phyloP scores from a whole-genome alignment of 2,797 vertebrate species.

The Squalus acanthias region DNA sequence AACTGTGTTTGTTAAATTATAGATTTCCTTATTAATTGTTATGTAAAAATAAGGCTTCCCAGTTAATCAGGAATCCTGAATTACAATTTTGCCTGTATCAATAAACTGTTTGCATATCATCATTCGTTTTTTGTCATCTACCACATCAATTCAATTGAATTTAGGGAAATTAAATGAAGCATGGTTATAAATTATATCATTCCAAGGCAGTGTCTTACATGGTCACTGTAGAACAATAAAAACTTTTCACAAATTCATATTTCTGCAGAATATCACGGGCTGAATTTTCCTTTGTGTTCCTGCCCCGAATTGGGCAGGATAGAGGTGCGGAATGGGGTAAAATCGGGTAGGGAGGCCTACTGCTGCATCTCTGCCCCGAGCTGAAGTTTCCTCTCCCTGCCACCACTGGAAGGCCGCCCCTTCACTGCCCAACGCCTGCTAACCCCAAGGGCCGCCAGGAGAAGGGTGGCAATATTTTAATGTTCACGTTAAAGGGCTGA shows the following conservation, averaged over 20 bases:
- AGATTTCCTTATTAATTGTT: not conserved
- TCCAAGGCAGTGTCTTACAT: not conserved
- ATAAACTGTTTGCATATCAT: conserved; percentile 10
- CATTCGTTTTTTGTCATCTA: conserved; percentile 17
- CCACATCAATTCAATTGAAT: conserved; percentile 31
- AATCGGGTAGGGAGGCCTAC: not conserved
- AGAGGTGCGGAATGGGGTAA: not conserved
- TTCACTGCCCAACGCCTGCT: not conserved
- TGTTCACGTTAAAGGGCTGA: not conserved
- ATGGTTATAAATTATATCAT: conserved; percentile 17
- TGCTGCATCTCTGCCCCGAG: not conserved
- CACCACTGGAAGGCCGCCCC: not conserved
- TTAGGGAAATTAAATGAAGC: conserved; percentile 30
- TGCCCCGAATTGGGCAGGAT: not conserved
- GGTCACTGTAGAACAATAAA: not conserved
- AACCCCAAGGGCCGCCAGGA: not conserved
- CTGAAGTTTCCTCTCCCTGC: not conserved
- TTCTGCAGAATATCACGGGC: not conserved
- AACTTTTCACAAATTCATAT: not conserved
- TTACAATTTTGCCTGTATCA: conserved; percentile 17
- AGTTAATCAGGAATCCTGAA: conserved; percentile 29
- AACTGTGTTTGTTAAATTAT: conserved; percentile 30
- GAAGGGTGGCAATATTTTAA: not conserved
- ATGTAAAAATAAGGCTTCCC: not conserved
- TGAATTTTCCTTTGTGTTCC: not conserved